Conservation (phyloP, 2,888 invertebrate species). For the Agriopis leucophaearia region DNA sequence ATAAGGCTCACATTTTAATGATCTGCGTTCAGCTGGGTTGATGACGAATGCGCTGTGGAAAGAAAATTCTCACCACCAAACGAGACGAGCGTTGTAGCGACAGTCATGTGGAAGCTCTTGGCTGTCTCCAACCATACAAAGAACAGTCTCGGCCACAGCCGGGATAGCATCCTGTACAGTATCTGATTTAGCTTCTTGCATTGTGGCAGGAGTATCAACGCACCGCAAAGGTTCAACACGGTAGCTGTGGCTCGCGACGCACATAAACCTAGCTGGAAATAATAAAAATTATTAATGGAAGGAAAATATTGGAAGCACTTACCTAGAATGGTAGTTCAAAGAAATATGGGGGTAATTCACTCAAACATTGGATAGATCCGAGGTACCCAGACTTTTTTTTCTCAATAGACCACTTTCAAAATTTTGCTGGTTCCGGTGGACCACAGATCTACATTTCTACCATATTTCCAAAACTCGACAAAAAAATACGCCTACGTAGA, state of each 20-base stretch:
- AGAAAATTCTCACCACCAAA: constrained; percentile 77
- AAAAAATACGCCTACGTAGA: no score
- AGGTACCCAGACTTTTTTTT: no score
- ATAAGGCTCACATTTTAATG: no score
- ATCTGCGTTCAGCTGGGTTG: no score
- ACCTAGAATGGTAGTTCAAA: no score
- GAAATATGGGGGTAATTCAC: no score
- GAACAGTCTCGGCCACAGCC: constrained; percentile 72
- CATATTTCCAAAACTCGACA: no score
- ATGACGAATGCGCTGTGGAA: background rate
- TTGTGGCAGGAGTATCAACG: constrained; percentile 78
- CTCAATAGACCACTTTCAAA: no score
- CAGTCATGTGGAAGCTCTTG: constrained; percentile 84
- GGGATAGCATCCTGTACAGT: constrained; percentile 69
- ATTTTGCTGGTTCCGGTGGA: no score
- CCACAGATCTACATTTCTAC: no score
- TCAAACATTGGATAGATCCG: no score
- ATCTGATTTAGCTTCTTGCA: constrained; percentile 83
- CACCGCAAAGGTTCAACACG: constrained; percentile 78
- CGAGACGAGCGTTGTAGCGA: constrained; percentile 78
- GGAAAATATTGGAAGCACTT: no score
- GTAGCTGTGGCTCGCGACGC: constrained; percentile 85
- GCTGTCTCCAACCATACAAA: constrained; percentile 82
- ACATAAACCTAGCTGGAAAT: constrained; percentile 83
- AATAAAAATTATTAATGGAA: constrained; percentile 14